Evolutionary conservation across 2,113 vertebrate species (phyloP).

Genomic region (Daphoenositta chrysoptera): DNA sequence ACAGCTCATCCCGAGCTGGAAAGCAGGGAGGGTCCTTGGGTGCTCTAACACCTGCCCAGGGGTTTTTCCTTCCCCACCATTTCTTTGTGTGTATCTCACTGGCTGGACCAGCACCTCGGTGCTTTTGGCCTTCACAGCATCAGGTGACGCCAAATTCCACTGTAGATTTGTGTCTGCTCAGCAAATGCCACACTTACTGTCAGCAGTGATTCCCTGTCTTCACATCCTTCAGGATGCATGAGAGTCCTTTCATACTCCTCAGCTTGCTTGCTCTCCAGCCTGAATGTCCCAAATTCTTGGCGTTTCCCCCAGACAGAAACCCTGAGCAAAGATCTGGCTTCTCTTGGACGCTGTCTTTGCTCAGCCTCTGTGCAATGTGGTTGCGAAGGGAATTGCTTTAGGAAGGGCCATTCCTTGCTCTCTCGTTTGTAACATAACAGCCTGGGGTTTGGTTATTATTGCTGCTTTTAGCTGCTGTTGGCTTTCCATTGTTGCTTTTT

Average conservation of each 20-base stretch:
- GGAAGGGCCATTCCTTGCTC: not conserved
- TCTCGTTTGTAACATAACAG: not conserved
- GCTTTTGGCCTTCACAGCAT: not conserved
- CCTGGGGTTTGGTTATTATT: constrained; percentile 48
- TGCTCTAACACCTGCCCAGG: not conserved
- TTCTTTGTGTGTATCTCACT: not conserved
- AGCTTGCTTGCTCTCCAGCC: not conserved
- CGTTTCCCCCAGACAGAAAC: not conserved
- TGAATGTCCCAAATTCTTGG: not conserved
- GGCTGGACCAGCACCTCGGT: not conserved
- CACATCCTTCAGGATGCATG: fast-evolving
- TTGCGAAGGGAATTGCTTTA: not conserved
- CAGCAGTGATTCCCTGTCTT: not conserved
- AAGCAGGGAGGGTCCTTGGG: not conserved
- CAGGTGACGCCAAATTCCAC: not conserved
- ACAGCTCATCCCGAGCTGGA: not conserved
- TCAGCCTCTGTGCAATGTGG: not conserved
- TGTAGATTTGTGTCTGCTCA: fast-evolving
- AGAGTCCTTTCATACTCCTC: not conserved
- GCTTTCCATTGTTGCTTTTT: not conserved
- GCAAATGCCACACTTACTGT: not conserved
- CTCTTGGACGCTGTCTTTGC: not conserved
- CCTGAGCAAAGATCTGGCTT: not conserved
- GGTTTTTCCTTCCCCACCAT: not conserved
- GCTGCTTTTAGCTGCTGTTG: not conserved